phyloP scores from a whole-genome alignment of 2,888 invertebrate species.

The Synanthedon formicaeformis region DNA sequence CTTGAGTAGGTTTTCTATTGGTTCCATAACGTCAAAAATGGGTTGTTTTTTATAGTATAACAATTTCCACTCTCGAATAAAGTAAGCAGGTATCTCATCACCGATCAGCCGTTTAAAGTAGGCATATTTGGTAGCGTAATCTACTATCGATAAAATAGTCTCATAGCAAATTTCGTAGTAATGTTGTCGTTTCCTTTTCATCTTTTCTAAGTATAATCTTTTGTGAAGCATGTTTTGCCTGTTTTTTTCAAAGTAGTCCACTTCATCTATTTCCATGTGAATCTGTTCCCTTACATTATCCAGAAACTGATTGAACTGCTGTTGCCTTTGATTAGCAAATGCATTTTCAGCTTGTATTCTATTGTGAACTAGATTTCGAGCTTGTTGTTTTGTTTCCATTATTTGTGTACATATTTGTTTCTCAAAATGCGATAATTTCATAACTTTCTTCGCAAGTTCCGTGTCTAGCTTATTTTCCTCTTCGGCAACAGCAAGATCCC shows the following conservation, averaged over 20 bases:
- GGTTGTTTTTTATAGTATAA: constrained; percentile 68
- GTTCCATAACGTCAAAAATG: constrained; percentile 59
- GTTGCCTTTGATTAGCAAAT: constrained; percentile 57
- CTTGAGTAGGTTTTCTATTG: constrained; percentile 45
- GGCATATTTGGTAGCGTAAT: constrained; percentile 62
- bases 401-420: constrained; percentile 75
- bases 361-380: constrained; percentile 65
- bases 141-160: constrained; percentile 64
- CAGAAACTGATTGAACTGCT: constrained; percentile 54
- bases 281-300: constrained; percentile 53
- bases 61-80: constrained; percentile 68
- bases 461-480: constrained; percentile 65
- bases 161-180: constrained; percentile 64
- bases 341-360: constrained; percentile 61
- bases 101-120: constrained; percentile 55
- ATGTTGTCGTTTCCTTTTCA: constrained; percentile 54
- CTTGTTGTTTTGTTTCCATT: constrained; percentile 72
- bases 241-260: constrained; percentile 65
- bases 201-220: constrained; percentile 66
- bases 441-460: constrained; percentile 64
- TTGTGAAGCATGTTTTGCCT: constrained; percentile 63
- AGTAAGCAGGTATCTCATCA: constrained; percentile 53
- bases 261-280: constrained; percentile 56
- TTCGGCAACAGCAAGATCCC: constrained; percentile 63
- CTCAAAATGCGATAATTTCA: constrained; percentile 74